Base-by-base conservation (phyloP, 2,888 invertebrate genomes). In the Ornithoptera alexandrae region DNA sequence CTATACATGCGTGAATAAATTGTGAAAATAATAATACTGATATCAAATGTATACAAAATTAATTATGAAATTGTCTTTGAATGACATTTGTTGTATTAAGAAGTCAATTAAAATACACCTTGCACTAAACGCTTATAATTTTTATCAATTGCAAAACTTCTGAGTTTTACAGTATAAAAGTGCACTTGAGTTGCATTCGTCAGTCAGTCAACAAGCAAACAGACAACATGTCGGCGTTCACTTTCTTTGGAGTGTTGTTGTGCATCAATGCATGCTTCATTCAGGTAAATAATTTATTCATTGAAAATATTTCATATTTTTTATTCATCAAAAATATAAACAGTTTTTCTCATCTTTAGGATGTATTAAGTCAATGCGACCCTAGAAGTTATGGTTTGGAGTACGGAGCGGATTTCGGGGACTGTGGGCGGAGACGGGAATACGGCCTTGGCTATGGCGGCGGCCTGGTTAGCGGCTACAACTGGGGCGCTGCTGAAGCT, bases 391-490 rank as follows among this genome's bases (percentile, higher is more conserved):
- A n/a, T n/a, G 22, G 50, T 12, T 24, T 62, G 17, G 30, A 22
- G 2, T 50, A 62, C 53, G 60, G 60, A 65, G 22, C 36, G 17
- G 60, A 36, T 56, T 8, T 56, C 56, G 20, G n/a, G 56, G 46
- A 46, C 46, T 46, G 12, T 46, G 46, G 15, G 15, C 12, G 46
- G 15, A 15, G 46, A 46, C 46, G 46, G 12, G 46, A 12, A 46
- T 15, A 46, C 12, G 12, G 46, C 46, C 15, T 56, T 15, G 56
- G 56, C n/a, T 12, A 15, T 7, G n/a, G 56, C 56, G 15, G 57
- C 22, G 30, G 30, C 12, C 20, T 56, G 24, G 65, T 56, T 17
- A 67, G 20, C n/a, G 57, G 62, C 20, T 65, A 65, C 36, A 58
- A 65, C 18, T 57, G 62, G 60, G 36, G 20, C 56, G 62, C 22